Base-by-base conservation (phyloP, 2,888 invertebrate species). In the Drosophila stalkeri region DNA sequence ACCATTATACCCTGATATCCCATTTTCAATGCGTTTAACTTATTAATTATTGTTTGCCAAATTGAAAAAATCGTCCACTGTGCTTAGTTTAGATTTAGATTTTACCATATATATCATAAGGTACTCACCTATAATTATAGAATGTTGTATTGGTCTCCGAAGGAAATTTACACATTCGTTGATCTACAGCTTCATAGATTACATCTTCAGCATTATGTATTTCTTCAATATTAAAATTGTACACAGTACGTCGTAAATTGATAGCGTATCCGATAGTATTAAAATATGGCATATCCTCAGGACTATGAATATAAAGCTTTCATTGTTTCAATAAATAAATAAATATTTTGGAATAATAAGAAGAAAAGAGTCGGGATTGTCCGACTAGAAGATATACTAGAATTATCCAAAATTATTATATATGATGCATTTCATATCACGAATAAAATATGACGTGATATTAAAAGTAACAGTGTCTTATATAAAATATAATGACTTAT, bases 201-300 rank as follows among this genome's bases (percentile, higher is more conserved):
- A 92, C 89, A 67, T 88, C 85, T 0, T 61, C 35, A 43, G 81
- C 73, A 52, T 92, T 91, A 20, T 85, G 65, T 31, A 91, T 81
- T 77, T 92, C 92, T 52, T 89, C 91, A 14, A 87, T 65, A 62
- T 89, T 85, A 16, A 90, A 90, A 44, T 76, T 66, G 55, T 82
- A 78, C 14, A 70, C 56, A 16, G 75, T 75, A 4, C 85, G 79
- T 20, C 81, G 79, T 6, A 66, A 64, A 60, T 81, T 77, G 2
- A 83, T 41, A 3, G 75, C 71, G 43, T 81, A 83, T 3, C 78
- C 74, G 5, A 84, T 56, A 1, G 86, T 81, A 78, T 89, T 91
- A 27, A 91, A 91, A 67, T 90, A 89, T 0, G 92, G 92, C 31
- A 91, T 74, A 67, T 92, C 91, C 41, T 91, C 92, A 0, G 92